phyloP scores from a whole-genome alignment of 2,888 invertebrate genomes.

The Harmothoe impar region DNA sequence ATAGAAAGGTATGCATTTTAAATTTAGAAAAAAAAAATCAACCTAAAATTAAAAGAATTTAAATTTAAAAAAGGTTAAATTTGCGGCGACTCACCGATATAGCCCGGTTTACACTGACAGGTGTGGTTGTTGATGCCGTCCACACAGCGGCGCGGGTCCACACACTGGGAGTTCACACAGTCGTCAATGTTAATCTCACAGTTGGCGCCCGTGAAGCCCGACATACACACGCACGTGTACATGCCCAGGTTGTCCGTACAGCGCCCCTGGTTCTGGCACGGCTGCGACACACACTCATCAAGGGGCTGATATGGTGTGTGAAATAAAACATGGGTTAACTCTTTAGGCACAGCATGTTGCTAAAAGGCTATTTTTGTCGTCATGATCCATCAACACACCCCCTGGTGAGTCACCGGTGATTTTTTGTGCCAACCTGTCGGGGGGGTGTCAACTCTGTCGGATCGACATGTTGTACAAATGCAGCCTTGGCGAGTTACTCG shows the following conservation, averaged over 20 bases:
- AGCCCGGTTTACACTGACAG: slow-evolving; percentile 63
- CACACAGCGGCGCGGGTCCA: slow-evolving; percentile 32
- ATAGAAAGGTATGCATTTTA: too few species aligned
- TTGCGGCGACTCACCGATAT: slow-evolving; percentile 56
- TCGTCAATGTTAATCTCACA: slow-evolving; percentile 66
- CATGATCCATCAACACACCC: too few species aligned
- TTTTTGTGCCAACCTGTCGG: too few species aligned
- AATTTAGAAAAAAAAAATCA: too few species aligned
- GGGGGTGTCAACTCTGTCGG: too few species aligned
- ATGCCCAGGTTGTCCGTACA: slow-evolving; percentile 60
- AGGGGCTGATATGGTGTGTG: slow-evolving; percentile 40
- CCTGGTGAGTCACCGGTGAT: too few species aligned
- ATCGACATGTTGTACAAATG: too few species aligned
- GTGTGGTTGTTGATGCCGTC: slow-evolving; percentile 62
- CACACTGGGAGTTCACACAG: slow-evolving; percentile 45
- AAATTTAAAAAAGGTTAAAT: too few species aligned
- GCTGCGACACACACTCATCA: slow-evolving; percentile 59
- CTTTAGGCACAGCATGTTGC: background rate
- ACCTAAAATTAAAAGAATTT: too few species aligned
- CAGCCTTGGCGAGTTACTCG: too few species aligned
- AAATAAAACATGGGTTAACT: background rate
- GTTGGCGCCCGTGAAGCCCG: slow-evolving; percentile 61
- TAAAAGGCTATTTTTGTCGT: too few species aligned
- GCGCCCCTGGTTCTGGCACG: slow-evolving; percentile 63
- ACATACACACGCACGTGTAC: slow-evolving; percentile 54